phyloP scores from a whole-genome alignment of 2,888 invertebrate genomes.

The Linhomoeus sp. region DNA sequence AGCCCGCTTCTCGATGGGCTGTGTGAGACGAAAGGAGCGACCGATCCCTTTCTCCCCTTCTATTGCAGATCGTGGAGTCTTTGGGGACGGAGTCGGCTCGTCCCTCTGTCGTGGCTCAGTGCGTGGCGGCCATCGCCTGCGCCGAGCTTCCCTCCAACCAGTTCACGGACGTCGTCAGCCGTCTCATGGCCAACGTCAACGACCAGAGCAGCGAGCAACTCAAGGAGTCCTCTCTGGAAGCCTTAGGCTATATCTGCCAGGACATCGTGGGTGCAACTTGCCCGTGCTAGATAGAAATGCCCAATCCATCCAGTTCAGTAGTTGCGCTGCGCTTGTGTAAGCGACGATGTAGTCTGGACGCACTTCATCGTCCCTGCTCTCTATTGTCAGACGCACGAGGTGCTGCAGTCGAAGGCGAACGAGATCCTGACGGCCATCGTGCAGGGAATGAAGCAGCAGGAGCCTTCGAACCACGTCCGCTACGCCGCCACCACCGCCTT shows the following conservation, averaged over 20 bases:
- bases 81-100: slow-evolving; percentile 81
- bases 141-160: slow-evolving; percentile 75
- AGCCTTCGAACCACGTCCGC: slow-evolving; percentile 61
- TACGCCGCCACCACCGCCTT: slow-evolving; percentile 90
- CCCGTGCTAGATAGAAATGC: neutral
- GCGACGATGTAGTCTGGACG: no score
- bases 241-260: slow-evolving; percentile 95
- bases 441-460: slow-evolving; percentile 87
- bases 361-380: no score
- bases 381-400: slow-evolving; percentile 60
- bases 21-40: no score
- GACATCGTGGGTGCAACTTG: slow-evolving; percentile 47
- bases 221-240: slow-evolving; percentile 86
- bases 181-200: slow-evolving; percentile 74
- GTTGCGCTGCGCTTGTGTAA: no score
- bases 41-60: neutral
- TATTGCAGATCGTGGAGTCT: slow-evolving; percentile 58
- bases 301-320: no score
- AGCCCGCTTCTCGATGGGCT: no score
- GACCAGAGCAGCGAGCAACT: slow-evolving; percentile 61
- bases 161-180: slow-evolving; percentile 73
- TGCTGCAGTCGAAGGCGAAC: slow-evolving; percentile 73
- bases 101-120: slow-evolving; percentile 94
- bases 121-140: slow-evolving; percentile 93
- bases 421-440: slow-evolving; percentile 94